phyloP scores from a whole-genome alignment of 2,797 vertebrate species.

The Coregonus ussuriensis region DNA sequence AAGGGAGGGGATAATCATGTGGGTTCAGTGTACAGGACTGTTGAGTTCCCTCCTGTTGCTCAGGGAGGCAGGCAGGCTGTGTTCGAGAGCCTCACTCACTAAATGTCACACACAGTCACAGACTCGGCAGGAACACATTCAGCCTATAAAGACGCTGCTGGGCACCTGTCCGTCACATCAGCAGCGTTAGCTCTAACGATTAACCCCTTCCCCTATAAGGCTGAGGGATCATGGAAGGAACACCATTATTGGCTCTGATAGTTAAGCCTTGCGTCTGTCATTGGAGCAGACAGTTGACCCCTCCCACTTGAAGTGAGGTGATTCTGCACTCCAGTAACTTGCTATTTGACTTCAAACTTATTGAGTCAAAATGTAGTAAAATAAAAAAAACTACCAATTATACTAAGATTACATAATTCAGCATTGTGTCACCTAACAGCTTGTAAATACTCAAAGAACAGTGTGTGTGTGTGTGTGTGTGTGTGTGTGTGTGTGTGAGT shows the following conservation, averaged over 20 bases:
- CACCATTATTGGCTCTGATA: constrained; percentile 61
- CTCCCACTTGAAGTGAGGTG: constrained; percentile 53
- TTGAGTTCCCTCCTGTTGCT: no score
- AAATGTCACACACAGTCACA: constrained; percentile 72
- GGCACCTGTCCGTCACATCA: constrained; percentile 74
- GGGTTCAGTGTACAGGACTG: no score
- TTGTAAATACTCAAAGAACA: no score
- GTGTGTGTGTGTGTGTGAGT: no score
- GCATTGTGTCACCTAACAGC: neutral
- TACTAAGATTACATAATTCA: neutral
- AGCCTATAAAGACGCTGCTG: constrained; percentile 68
- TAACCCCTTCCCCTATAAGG: constrained; percentile 59
- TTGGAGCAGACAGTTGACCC: constrained; percentile 46
- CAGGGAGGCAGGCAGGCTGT: no score
- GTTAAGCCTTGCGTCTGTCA: constrained; percentile 42
- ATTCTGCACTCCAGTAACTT: constrained; percentile 30
- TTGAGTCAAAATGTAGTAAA: neutral
- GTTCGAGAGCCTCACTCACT: constrained; percentile 29
- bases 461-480: no score
- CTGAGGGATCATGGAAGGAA: constrained; percentile 45
- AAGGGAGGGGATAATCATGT: neutral
- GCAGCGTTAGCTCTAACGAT: constrained; percentile 60
- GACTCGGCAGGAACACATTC: constrained; percentile 54
- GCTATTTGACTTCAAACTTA: neutral
- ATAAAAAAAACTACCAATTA: neutral